These are phyloP conservation scores for Stomatorhinus ivindoensis DNA, from an alignment of 2,113 vertebrate species.

Conservation along the genomic window DNA sequence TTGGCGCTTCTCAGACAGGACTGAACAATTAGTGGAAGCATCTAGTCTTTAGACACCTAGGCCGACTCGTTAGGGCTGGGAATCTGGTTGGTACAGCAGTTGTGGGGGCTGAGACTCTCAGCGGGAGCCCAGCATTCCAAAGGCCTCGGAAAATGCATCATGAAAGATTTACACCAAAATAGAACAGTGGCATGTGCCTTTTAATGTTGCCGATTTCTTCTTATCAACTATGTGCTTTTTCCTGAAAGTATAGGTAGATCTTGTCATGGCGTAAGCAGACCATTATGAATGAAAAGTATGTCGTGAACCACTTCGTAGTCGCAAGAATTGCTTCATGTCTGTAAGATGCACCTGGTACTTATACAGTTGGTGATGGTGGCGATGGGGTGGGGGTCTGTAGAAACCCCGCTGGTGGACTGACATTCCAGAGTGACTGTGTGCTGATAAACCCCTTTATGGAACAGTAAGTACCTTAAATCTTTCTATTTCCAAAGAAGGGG, in stretches of 20 bases:
- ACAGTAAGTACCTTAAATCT: neutral
- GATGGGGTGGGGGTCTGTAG: slow-evolving; percentile 19
- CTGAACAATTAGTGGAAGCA: neutral
- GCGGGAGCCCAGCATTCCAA: neutral
- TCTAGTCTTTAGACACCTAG: neutral
- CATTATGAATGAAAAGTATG: neutral
- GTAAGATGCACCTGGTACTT: neutral
- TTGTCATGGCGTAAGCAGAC: neutral
- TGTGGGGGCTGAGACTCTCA: neutral
- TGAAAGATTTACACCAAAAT: neutral
- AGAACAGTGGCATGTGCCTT: neutral
- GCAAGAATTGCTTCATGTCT: neutral
- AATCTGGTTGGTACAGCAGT: neutral
- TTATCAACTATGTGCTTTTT: neutral
- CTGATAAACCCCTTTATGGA: neutral
- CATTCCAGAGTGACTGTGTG: neutral
- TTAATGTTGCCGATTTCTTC: neutral
- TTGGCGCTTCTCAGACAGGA: neutral
- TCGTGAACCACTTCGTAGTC: neutral
- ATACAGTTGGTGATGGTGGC: neutral
- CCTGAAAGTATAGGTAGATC: neutral
- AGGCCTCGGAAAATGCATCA: neutral
- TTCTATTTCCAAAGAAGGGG: neutral
- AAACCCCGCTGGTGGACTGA: neutral
- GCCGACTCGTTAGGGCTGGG: neutral